Evolutionary conservation across 2,888 invertebrate genomes (phyloP), one percentile per base, ranked within the genome.

Genomic region (Willowsia nigromaculata): DNA sequence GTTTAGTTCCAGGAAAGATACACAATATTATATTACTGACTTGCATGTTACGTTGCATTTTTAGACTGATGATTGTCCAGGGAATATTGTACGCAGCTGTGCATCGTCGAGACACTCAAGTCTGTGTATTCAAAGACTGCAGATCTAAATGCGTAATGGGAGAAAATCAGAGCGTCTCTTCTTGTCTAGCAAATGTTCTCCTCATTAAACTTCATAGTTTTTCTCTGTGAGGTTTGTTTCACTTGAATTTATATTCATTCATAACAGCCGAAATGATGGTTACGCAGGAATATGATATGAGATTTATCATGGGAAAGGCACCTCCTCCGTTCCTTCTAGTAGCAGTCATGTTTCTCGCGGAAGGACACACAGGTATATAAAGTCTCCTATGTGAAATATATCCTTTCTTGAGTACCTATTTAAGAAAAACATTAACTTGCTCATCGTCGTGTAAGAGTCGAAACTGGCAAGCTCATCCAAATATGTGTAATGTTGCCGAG

Each of bases 31-130:
- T 22, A 68, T 7, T 50, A 40, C 22, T 68, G 22, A n/a, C 13
- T 50, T 68, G 68, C 65, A 80, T 53, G 78, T 68, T n/a, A 62
- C 27, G 86, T 65, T 86, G 78, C 80, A 68, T 68, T 68, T 86
- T 37, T 80, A 68, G 62, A n/a, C 53, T 86, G 86, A 86, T 86
- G 86, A 86, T 80, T 86, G 86, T 86, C 86, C 86, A 80, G 86
- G 86, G 86, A 86, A 86, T 86, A 43, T 40, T 53, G 53, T 65
- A 53, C 74, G 76, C 86, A 86, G 86, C 86, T 86, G 86, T 86
- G 86, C 80, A 53, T 68, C 68, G 40, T 22, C 18, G 3, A 68
- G 18, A 13, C 27, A 68, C 2, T 1, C 9, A 37, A 68, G 40
- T 40, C 65, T 65, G 65, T 33, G 5, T 22, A 13, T 65, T 65